Conservation (phyloP, 2,888 invertebrate species). For the Drosophila setosimentum region DNA sequence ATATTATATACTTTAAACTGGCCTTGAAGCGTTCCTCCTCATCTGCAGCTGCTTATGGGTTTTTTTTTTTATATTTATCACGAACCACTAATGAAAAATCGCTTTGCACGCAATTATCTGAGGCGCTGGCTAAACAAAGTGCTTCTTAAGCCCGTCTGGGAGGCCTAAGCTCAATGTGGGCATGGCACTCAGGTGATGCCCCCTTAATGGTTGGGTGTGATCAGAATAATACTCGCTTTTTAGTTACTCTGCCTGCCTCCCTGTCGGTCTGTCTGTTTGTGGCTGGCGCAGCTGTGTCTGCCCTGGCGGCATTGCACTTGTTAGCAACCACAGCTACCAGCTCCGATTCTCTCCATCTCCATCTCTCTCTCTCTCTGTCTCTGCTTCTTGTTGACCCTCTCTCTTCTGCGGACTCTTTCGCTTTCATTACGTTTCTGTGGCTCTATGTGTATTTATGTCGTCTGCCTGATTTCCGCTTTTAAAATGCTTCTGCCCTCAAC, state of each 20-base stretch:
- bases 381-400: background rate
- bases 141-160: conserved; percentile 4
- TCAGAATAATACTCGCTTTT: background rate
- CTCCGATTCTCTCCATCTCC: background rate
- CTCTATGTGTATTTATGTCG: conserved; percentile 64
- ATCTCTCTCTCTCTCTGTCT: background rate
- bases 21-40: background rate
- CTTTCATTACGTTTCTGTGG: conserved; percentile 18
- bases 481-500: conserved; percentile 67
- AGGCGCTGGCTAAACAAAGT: conserved; percentile 19
- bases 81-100: conserved; percentile 14
- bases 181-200: conserved; percentile 18
- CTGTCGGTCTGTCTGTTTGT: conserved; percentile 3
- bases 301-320: conserved; percentile 40
- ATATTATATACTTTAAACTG: background rate
- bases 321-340: conserved; percentile 21
- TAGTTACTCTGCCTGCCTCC: background rate
- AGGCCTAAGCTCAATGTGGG: conserved; percentile 4
- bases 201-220: conserved; percentile 24
- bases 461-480: conserved; percentile 79
- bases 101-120: conserved; percentile 49
- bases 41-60: too few relatives aligned
- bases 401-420: background rate
- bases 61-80: too few relatives aligned
- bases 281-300: background rate